Evolutionary conservation across 2,113 vertebrate species (phyloP).

Genomic region (Sapayoa aenigma): DNA sequence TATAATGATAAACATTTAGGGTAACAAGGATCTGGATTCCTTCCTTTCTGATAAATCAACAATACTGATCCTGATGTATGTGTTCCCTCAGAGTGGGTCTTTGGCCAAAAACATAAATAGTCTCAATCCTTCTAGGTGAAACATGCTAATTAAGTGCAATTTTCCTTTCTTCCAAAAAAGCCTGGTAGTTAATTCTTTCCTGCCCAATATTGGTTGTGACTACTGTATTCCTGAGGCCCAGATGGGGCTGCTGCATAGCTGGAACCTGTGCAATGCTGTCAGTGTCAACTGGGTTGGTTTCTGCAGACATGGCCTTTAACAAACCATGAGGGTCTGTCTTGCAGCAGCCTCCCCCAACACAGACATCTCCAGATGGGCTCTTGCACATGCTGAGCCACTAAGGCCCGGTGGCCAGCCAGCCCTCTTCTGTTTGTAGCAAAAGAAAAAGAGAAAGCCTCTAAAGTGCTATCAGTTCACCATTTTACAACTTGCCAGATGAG

Average conservation of each 20-base stretch:
- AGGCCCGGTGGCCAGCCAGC: not conserved
- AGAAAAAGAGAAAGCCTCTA: not conserved
- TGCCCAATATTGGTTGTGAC: not conserved
- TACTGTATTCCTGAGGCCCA: not conserved
- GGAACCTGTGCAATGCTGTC: not conserved
- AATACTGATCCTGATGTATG: not conserved
- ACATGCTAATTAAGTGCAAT: not conserved
- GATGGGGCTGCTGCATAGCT: not conserved
- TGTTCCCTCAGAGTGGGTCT: not conserved
- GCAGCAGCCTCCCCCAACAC: accelerated
- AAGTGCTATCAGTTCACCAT: not conserved
- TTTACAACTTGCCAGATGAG: not conserved
- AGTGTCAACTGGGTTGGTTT: not conserved
- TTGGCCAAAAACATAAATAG: not conserved
- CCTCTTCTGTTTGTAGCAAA: not conserved
- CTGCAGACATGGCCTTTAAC: not conserved
- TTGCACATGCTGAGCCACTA: not conserved
- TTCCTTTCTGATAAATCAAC: not conserved
- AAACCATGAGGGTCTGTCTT: not conserved
- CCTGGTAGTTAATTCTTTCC: not conserved
- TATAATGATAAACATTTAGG: not conserved
- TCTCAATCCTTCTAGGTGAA: not conserved
- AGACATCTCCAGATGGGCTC: not conserved
- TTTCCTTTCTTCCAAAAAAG: not conserved
- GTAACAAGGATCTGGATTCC: not conserved